A percentile compares a stretch with the other conserved stretches of the same genome.
phyloP scores from a whole-genome alignment of 53 echinoderm and acorn worm species.

The Zoroaster sp. region DNA sequence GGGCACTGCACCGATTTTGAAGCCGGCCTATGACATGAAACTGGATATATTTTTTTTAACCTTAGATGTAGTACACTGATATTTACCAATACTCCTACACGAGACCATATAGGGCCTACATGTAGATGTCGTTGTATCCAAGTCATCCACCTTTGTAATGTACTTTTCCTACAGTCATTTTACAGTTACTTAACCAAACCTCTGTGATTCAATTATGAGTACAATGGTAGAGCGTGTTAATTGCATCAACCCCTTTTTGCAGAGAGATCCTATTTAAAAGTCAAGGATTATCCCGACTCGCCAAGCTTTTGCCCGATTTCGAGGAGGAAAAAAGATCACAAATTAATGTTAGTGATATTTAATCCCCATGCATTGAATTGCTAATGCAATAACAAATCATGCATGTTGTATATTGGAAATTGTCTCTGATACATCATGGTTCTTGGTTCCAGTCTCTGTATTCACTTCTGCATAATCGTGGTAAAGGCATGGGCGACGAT shows the following conservation, averaged over 20 bases:
- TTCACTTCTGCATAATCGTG: too few relatives aligned
- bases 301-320: not conserved
- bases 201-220: not conserved
- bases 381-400: not conserved
- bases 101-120: too few relatives aligned
- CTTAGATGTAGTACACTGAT: too few relatives aligned
- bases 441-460: too few relatives aligned
- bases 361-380: not conserved
- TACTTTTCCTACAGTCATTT: not conserved
- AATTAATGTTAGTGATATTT: not conserved
- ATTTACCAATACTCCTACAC: too few relatives aligned
- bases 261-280: not conserved
- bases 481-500: too few relatives aligned
- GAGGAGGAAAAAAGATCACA: not conserved
- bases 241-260: not conserved
- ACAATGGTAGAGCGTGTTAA: not conserved
- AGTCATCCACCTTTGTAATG: not conserved
- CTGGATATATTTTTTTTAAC: too few relatives aligned
- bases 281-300: constrained; percentile 7
- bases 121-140: too few relatives aligned
- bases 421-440: too few relatives aligned
- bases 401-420: constrained; percentile 14
- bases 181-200: constrained; percentile 17
- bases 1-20: too few relatives aligned
- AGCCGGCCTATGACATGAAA: too few relatives aligned